phyloP scores from a whole-genome alignment of 2,797 vertebrate genomes.

The Hemibagrus guttatus region DNA sequence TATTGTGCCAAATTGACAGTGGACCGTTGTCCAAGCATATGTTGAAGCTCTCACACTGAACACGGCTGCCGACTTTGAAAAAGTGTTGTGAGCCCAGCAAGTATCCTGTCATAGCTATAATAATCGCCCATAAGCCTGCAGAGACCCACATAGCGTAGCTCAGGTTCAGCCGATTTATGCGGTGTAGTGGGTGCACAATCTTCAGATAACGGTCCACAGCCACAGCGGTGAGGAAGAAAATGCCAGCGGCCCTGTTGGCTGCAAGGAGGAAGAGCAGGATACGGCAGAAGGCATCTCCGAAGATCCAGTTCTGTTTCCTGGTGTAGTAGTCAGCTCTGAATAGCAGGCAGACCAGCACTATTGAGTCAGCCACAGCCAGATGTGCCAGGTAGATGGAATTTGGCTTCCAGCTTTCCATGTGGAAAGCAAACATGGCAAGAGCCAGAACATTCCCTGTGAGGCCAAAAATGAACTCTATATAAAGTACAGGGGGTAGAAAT shows the following conservation, averaged over 20 bases:
- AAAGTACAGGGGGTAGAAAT: slow-evolving; percentile 72
- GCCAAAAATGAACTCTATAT: slow-evolving; percentile 76
- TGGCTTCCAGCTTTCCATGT: slow-evolving; percentile 77
- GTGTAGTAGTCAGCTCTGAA: slow-evolving; percentile 80
- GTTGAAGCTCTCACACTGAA: slow-evolving; percentile 81
- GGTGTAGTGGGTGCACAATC: slow-evolving; percentile 73
- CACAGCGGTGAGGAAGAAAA: slow-evolving; percentile 80
- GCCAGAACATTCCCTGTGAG: slow-evolving; percentile 74
- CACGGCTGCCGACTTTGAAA: slow-evolving; percentile 63
- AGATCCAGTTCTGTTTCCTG: slow-evolving; percentile 73
- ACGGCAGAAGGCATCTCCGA: slow-evolving; percentile 73
- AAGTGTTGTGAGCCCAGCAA: slow-evolving; percentile 67
- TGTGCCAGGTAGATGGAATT: slow-evolving; percentile 77
- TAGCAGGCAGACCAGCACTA: slow-evolving; percentile 77
- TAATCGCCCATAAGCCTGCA: slow-evolving; percentile 70
- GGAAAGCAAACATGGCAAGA: slow-evolving; percentile 75
- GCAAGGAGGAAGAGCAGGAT: slow-evolving; percentile 76
- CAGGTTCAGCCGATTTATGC: slow-evolving; percentile 72
- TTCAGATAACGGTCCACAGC: slow-evolving; percentile 79
- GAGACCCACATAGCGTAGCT: slow-evolving; percentile 71
- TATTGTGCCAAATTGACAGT: slow-evolving; percentile 74
- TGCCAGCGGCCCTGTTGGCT: slow-evolving; percentile 74
- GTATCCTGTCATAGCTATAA: slow-evolving; percentile 70
- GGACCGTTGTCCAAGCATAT: slow-evolving; percentile 73
- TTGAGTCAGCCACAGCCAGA: slow-evolving; percentile 76